A percentile compares a stretch with the other conserved stretches of the same genome.
Conservation (phyloP, 1,140 invertebrate genomes). For the Sminthurinus signatus region DNA sequence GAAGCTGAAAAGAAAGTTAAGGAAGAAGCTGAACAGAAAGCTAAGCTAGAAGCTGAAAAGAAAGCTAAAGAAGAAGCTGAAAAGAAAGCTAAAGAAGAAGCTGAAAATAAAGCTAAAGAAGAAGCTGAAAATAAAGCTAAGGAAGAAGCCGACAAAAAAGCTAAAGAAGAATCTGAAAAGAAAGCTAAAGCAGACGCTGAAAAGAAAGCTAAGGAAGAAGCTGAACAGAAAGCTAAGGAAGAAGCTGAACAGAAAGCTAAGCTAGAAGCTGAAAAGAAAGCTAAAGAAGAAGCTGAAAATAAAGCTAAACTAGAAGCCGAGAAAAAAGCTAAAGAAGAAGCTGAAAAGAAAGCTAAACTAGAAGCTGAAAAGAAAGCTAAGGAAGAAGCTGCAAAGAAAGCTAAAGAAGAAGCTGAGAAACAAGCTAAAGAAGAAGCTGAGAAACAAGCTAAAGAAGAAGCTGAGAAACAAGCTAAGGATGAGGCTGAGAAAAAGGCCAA, state of each 20-base stretch:
- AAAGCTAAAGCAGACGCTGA: conserved; percentile 36
- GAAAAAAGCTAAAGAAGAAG: not conserved
- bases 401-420: not conserved
- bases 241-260: conserved; percentile 14
- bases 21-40: conserved; percentile 12
- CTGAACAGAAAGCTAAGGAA: conserved; percentile 31
- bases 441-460: not conserved
- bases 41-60: too few relatives aligned
- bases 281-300: not conserved
- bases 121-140: not conserved
- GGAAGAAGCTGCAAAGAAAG: conserved; percentile 16
- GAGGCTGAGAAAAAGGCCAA: conserved; percentile 34
- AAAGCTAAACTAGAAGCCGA: conserved; percentile 2
- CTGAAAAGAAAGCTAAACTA: not conserved
- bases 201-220: conserved; percentile 20
- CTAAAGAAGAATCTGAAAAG: conserved; percentile 30
- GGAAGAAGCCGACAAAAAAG: not conserved
- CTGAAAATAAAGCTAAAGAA: too few relatives aligned
- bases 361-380: not conserved
- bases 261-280: not conserved
- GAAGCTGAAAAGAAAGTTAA: not conserved
- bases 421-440: not conserved
- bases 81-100: too few relatives aligned
- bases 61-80: too few relatives aligned
- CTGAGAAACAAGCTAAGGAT: conserved; percentile 15